Percentiles rank a stretch among this genome's conserved stretches.
phyloP scores from a whole-genome alignment of 2,888 invertebrate species.

The Polydrusus pterygomalis region DNA sequence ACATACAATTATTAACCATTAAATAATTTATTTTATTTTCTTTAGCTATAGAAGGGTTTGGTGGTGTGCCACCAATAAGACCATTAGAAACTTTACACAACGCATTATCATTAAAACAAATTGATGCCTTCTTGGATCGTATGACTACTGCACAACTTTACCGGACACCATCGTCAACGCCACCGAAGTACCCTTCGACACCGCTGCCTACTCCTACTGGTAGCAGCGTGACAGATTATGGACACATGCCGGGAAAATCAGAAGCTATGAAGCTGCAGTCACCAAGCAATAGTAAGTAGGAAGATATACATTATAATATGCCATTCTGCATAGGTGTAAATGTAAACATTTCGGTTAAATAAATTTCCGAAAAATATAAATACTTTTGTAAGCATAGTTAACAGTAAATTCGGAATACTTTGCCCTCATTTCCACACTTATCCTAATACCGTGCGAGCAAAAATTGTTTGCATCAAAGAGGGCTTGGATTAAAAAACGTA shows the following conservation, averaged over 20 bases:
- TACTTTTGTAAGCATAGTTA: no score
- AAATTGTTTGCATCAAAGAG: no score
- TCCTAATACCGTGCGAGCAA: no score
- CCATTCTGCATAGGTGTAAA: no score
- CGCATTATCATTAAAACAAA: constrained; percentile 91
- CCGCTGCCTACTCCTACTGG: constrained; percentile 71
- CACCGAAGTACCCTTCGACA: constrained; percentile 79
- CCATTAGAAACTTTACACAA: constrained; percentile 99
- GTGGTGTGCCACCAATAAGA: constrained; percentile 95
- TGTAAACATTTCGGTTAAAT: no score
- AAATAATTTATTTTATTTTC: neutral
- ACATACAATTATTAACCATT: neutral
- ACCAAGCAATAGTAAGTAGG: constrained; percentile 74
- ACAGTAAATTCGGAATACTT: no score
- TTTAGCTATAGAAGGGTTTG: constrained; percentile 87
- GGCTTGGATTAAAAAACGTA: no score
- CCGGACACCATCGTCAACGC: constrained; percentile 83
- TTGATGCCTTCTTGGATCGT: constrained; percentile 91
- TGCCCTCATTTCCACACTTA: no score
- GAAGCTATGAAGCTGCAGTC: constrained; percentile 71
- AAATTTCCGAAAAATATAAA: no score
- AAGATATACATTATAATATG: neutral
- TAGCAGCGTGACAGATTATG: constrained; percentile 61
- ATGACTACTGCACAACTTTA: constrained; percentile 86
- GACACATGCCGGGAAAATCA: constrained; percentile 62